phyloP scores from a whole-genome alignment of 1,140 invertebrate species.

The Rhynchophorus ferrugineus region DNA sequence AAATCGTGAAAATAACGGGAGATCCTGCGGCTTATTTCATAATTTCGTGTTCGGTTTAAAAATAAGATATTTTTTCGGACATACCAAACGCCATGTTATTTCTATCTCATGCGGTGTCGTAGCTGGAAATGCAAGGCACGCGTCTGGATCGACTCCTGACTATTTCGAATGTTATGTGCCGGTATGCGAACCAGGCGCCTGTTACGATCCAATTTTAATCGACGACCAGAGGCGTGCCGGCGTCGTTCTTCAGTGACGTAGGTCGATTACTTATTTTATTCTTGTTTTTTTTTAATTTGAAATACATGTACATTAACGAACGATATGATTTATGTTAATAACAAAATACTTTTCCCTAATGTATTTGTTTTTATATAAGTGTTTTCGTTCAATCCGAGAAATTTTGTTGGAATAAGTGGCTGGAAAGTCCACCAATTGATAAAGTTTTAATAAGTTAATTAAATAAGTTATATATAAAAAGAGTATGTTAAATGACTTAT shows the following conservation, averaged over 20 bases:
- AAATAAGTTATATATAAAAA: too few species aligned
- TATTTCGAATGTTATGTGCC: slow-evolving; percentile 5
- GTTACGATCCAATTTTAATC: not conserved
- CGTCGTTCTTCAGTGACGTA: not conserved
- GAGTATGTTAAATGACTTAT: too few species aligned
- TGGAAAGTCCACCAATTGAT: too few species aligned
- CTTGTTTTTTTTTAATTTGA: too few species aligned
- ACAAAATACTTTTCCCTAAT: too few species aligned
- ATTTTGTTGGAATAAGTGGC: too few species aligned
- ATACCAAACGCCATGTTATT: slow-evolving; percentile 1
- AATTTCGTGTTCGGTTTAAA: slow-evolving; percentile 1
- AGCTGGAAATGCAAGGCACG: not conserved
- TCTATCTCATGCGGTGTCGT: not conserved
- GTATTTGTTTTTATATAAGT: too few species aligned
- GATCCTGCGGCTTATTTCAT: not conserved
- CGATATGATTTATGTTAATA: too few species aligned
- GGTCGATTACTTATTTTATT: too few species aligned
- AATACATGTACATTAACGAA: too few species aligned
- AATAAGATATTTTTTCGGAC: not conserved
- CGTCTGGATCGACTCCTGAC: slow-evolving; percentile 3
- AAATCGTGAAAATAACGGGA: not conserved
- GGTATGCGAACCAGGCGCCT: not conserved
- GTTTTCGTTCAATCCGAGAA: too few species aligned
- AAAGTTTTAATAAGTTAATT: too few species aligned
- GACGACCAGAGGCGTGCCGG: not conserved